These are phyloP conservation scores for Dioctria rufipes DNA, from an alignment of 2,888 invertebrate genomes.

Conservation along the genomic window DNA sequence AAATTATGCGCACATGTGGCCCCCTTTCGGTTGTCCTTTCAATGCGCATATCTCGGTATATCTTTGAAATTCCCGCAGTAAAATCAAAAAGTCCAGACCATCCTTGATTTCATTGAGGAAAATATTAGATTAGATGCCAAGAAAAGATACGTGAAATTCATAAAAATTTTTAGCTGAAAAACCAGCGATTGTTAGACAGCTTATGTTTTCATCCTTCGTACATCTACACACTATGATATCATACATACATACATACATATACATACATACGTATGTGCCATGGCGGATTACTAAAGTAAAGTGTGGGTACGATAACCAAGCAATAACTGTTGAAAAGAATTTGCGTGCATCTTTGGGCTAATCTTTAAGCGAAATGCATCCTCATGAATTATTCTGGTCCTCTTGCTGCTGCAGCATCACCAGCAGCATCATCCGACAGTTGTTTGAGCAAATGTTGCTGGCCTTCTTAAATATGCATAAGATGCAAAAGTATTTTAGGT, in stretches of 20 bases:
- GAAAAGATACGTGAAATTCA: not conserved
- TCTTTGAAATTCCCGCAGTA: not conserved
- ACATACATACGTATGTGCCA: no score
- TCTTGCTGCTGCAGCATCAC: conserved; percentile 7
- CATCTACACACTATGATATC: not conserved
- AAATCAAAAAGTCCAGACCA: not conserved
- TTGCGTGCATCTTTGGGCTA: conserved; percentile 44
- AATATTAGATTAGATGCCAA: conserved; percentile 1
- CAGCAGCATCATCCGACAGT: not conserved
- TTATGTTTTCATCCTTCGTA: not conserved
- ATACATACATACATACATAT: not conserved
- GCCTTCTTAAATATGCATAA: conserved; percentile 34
- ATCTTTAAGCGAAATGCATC: conserved; percentile 31
- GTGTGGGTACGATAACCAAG: conserved; percentile 6
- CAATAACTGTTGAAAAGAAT: conserved; percentile 18
- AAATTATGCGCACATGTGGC: conserved; percentile 58
- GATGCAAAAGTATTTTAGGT: conserved; percentile 31
- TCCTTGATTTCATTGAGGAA: conserved; percentile 3
- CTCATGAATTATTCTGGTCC: conserved; percentile 37
- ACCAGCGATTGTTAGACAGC: no score
- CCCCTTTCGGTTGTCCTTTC: conserved; percentile 42
- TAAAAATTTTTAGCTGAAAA: not conserved
- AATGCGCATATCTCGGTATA: not conserved
- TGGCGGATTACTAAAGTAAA: not conserved
- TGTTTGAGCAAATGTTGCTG: conserved; percentile 42